Evolutionary conservation across 2,888 invertebrate species (phyloP).

Genomic region (Sisyra nigra): DNA sequence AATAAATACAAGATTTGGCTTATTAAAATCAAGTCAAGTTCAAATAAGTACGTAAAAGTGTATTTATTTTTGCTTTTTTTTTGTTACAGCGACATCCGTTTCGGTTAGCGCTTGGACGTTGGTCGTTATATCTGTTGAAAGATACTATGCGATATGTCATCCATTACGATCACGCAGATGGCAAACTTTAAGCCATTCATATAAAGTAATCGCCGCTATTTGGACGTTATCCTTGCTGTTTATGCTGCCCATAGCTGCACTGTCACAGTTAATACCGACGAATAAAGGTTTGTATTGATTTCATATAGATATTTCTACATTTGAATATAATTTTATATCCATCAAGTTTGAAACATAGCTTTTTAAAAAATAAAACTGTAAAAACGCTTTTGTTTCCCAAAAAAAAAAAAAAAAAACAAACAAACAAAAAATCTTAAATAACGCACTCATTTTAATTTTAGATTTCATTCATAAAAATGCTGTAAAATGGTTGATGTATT

Average conservation of each 20-base stretch:
- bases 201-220: slow-evolving; percentile 47
- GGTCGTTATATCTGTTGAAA: slow-evolving; percentile 60
- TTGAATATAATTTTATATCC: background rate
- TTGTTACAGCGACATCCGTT: slow-evolving; percentile 50
- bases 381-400: no score
- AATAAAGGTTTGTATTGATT: slow-evolving; percentile 18
- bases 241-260: slow-evolving; percentile 46
- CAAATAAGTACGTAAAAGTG: no score
- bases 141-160: slow-evolving; percentile 65
- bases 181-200: slow-evolving; percentile 61
- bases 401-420: no score
- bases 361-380: background rate
- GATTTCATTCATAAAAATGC: no score
- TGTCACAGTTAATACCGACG: slow-evolving; percentile 39
- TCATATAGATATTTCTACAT: background rate
- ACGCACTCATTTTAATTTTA: no score
- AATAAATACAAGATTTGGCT: no score
- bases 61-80: slow-evolving; percentile 9
- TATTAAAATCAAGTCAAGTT: no score
- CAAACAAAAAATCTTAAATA: no score
- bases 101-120: slow-evolving; percentile 62
- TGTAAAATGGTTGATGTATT: no score
- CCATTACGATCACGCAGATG: slow-evolving; percentile 55
- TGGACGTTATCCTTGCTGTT: slow-evolving; percentile 47
- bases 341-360: background rate